Base-by-base conservation (phyloP, 1,140 invertebrate species). In the Bombyx mandarina region DNA sequence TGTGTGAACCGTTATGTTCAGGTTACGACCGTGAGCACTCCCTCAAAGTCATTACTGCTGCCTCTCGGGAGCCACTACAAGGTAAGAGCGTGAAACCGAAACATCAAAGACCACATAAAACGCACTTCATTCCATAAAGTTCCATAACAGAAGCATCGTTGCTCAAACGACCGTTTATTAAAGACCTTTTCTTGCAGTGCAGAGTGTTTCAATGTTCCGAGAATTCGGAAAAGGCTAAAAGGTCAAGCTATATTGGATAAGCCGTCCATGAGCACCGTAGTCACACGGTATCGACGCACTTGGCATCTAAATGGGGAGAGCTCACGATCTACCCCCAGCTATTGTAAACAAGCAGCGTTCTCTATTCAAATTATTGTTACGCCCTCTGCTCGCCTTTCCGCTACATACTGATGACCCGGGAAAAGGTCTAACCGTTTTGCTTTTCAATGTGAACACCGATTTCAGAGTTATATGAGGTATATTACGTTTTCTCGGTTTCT, bases 71-170 rank as follows among this genome's bases (percentile, higher is more conserved):
- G 58, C 69, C 67, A 74, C 69, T 76, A 67, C 60, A 67, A 62
- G 67, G 60, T 77, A 71, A 73, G 69, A 75, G 72, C 71, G 69
- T 67, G 67, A 75, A 79, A 76, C 67, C 66, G 72, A 79, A 54
- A 84, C 72, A 80, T 85, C 77, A 76, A 82, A 80, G 67, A 66
- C 67, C 73, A 63, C 71, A 79, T 75, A 77, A 76, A 77, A 79
- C 72, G 75, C 71, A 81, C 78, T 84, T 75, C 65, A 74, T 76
- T 73, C 69, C 70, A 81, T 77, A 75, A 78, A 76, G 65, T 71
- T 75, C 66, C 70, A 72, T 75, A 71, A 75, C 71, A 75, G 65
- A 73, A 73, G 66, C 74, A 68, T 67, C 55, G 64, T 52, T 60
- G 53, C 55, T 57, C 56, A 73, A 79, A 65, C 65, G 69, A 60